Conservation (phyloP, 2,797 vertebrate species). For the Stomatorhinus walkeri region DNA sequence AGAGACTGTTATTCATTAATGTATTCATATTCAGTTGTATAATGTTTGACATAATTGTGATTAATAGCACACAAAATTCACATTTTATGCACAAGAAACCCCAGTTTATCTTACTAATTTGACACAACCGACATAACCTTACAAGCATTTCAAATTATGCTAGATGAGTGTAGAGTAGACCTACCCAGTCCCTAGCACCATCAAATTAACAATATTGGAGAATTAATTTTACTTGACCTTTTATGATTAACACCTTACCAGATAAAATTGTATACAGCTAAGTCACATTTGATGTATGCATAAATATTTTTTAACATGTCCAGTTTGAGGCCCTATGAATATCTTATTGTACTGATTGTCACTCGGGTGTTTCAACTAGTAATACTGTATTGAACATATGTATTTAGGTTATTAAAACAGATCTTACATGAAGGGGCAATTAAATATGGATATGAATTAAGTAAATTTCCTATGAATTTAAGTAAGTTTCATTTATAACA, state of each 20-base stretch:
- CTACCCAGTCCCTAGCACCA: neutral
- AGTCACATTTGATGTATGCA: neutral
- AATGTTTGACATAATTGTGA: neutral
- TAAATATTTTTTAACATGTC: neutral
- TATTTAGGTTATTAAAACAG: neutral
- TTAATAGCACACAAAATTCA: neutral
- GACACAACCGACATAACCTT: neutral
- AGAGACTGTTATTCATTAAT: neutral
- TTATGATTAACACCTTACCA: neutral
- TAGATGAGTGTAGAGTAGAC: conserved; percentile 2
- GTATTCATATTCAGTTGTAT: neutral
- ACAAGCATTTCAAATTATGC: neutral
- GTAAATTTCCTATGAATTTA: neutral
- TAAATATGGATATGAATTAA: neutral
- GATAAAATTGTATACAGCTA: neutral
- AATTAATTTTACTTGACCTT: neutral
- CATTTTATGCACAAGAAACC: neutral
- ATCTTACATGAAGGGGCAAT: neutral
- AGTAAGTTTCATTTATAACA: neutral
- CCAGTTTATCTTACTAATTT: neutral
- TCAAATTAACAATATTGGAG: neutral
- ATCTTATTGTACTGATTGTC: neutral
- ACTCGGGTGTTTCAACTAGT: neutral
- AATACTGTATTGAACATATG: neutral
- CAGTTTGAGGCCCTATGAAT: neutral